Evolutionary conservation across 2,113 vertebrate species (phyloP).

Genomic region (Halichoeres trimaculatus): DNA sequence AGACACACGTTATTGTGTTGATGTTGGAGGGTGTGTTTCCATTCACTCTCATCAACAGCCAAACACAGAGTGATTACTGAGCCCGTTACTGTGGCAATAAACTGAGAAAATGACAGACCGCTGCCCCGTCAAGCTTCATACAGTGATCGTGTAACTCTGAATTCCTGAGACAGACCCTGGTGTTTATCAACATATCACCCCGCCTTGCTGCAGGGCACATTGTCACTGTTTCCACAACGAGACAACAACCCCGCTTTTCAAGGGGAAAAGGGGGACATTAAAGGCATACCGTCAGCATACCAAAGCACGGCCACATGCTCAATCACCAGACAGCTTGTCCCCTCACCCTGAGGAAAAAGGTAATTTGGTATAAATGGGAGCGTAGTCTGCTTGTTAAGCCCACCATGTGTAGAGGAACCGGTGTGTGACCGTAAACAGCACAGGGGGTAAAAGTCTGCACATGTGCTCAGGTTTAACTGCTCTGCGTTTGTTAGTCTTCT

Average conservation of each 20-base stretch:
- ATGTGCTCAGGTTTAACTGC: conserved; percentile 38
- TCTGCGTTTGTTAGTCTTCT: conserved; percentile 27
- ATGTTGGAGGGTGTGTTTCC: not conserved
- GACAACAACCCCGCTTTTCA: conserved; percentile 20
- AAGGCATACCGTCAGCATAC: conserved; percentile 66
- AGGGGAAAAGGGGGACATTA: conserved; percentile 52
- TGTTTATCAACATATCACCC: conserved; percentile 63
- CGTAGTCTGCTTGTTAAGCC: conserved; percentile 46
- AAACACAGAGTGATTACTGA: conserved; percentile 10
- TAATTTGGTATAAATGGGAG: conserved; percentile 28
- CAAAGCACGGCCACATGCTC: conserved; percentile 51
- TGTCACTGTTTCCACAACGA: conserved; percentile 4
- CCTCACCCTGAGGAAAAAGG: conserved; percentile 34
- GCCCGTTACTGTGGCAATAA: conserved; percentile 34
- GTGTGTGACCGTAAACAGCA: conserved; percentile 38
- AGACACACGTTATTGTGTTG: not conserved
- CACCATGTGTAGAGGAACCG: conserved; percentile 38
- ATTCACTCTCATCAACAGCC: conserved; percentile 9
- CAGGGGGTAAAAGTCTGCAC: conserved; percentile 44
- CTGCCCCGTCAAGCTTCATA: not conserved
- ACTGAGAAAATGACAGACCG: conserved; percentile 18
- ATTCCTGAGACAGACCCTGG: conserved; percentile 34
- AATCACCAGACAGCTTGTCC: conserved; percentile 36
- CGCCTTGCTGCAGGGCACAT: conserved; percentile 22
- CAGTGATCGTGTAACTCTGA: not conserved